phyloP scores from a whole-genome alignment of 1,140 invertebrate genomes.

The Halesus radiatus region DNA sequence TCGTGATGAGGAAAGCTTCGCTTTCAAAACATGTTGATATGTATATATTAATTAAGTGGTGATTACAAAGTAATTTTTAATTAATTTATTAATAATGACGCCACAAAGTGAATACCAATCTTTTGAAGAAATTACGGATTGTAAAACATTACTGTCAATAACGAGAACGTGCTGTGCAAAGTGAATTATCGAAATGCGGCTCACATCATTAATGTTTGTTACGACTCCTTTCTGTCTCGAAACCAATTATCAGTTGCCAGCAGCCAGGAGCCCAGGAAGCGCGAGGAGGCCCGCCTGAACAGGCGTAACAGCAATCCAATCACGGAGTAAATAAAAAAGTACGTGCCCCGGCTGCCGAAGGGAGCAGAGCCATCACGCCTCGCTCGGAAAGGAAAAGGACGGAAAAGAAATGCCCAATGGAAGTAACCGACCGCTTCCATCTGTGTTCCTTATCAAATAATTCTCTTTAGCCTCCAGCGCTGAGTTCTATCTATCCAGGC shows the following conservation, averaged over 20 bases:
- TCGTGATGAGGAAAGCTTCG: too few relatives aligned
- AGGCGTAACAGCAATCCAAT: slow-evolving; percentile 47
- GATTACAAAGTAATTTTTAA: too few relatives aligned
- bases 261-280: slow-evolving; percentile 21
- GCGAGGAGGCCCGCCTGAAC: slow-evolving; percentile 14
- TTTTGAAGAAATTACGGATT: too few relatives aligned
- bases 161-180: neutral
- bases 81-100: too few relatives aligned
- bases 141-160: neutral
- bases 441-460: slow-evolving; percentile 52
- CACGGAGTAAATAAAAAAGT: slow-evolving; percentile 49
- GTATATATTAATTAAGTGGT: too few relatives aligned
- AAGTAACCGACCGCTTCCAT: slow-evolving; percentile 52
- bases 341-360: neutral
- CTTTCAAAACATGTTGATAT: too few relatives aligned
- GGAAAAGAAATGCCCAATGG: slow-evolving; percentile 27
- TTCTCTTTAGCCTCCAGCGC: slow-evolving; percentile 55
- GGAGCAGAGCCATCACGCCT: neutral
- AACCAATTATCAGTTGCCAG: slow-evolving; percentile 22
- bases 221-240: slow-evolving; percentile 10
- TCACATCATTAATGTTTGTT: neutral
- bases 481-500: slow-evolving; percentile 46
- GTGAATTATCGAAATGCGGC: slow-evolving; percentile 9
- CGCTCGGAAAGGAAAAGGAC: neutral
- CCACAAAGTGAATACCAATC: too few relatives aligned